Base-by-base conservation (phyloP, 1,140 invertebrate genomes). In the Vollenhovia emeryi region DNA sequence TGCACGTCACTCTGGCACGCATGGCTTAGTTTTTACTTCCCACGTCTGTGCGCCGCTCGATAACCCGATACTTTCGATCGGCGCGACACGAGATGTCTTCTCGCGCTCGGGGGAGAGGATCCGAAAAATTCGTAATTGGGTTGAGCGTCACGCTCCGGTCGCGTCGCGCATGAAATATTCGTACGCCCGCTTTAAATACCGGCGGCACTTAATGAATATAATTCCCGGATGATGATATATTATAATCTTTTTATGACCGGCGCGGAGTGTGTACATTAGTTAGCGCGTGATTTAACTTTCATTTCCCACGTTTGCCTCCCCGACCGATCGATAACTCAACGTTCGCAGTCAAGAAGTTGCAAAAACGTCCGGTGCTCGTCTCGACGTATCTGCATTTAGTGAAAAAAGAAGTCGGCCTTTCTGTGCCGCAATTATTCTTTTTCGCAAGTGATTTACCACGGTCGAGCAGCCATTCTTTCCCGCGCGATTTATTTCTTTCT, bases 281-380 rank as follows among this genome's bases (percentile, higher is more conserved):
- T 82, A 82, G 78, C 78, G 50, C 78, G 78, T 82, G 66, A 82
- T 82, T 82, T 82, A 82, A 82, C 78, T 82, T 82, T 82, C 78
- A 52, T 82, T 82, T 82, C 78, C 78, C 78, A 82, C 78, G 78
- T 82, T 82, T 73, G 66, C 78, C 48, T 71, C 50, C 43, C 55
- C 55, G 52, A 24, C 36, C 78, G 40, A 82, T 82, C 78, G 78
- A 82, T 82, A 82, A 82, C 78, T 82, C 66, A 71, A 55, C 66
- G 78, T 80, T 69, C 50, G 64, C 18, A 80, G 76, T 43, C 33
- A 62, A 52, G 36, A 57, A 82, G 36, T 57, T 43, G 66, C 48
- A 71, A 71, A 73, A 73, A 82, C 50, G 36, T 43, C 66, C 68
- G 13, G 27, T 57, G 36, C 66, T 43, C 21, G 36, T 80, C 36